A percentile compares a stretch with the other conserved stretches of the same genome.
Evolutionary conservation across 2,113 vertebrate species (phyloP).

Genomic region (Hucho hucho): DNA sequence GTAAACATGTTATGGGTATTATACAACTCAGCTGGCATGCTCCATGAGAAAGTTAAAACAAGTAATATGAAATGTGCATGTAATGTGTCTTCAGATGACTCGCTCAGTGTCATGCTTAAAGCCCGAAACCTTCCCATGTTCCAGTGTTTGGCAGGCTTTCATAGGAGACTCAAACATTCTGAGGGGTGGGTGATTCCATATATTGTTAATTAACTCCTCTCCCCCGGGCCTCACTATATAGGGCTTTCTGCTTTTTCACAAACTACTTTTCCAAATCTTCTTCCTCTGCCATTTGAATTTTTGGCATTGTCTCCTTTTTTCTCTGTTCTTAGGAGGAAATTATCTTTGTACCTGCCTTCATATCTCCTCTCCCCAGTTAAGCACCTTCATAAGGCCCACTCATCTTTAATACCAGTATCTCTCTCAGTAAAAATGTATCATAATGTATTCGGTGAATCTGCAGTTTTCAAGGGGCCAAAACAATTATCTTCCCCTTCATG

Average conservation of each 20-base stretch:
- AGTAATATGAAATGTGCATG: constrained; percentile 7
- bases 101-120: constrained; percentile 18
- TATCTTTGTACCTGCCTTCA: not conserved
- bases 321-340: not conserved
- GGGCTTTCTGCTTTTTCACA: constrained; percentile 26
- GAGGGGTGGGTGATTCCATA: constrained; percentile 38
- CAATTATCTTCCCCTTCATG: constrained; percentile 41
- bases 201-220: constrained; percentile 37
- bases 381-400: constrained; percentile 19
- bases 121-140: constrained; percentile 10
- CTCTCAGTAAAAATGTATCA: constrained; percentile 36
- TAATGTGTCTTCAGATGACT: constrained; percentile 9
- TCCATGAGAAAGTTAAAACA: not conserved
- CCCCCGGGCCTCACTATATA: constrained; percentile 18
- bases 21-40: not conserved
- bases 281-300: not conserved
- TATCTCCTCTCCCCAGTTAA: constrained; percentile 11
- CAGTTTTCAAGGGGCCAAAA: constrained; percentile 42
- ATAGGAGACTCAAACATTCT: constrained; percentile 36
- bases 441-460: constrained; percentile 27
- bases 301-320: constrained; percentile 5
- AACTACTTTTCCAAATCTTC: not conserved
- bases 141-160: constrained; percentile 35
- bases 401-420: constrained; percentile 35
- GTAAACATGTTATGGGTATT: not conserved